Evolutionary conservation across 2,888 invertebrate genomes (phyloP), one percentile per base, ranked within the genome.

Genomic region (Acrocera orbiculus): DNA sequence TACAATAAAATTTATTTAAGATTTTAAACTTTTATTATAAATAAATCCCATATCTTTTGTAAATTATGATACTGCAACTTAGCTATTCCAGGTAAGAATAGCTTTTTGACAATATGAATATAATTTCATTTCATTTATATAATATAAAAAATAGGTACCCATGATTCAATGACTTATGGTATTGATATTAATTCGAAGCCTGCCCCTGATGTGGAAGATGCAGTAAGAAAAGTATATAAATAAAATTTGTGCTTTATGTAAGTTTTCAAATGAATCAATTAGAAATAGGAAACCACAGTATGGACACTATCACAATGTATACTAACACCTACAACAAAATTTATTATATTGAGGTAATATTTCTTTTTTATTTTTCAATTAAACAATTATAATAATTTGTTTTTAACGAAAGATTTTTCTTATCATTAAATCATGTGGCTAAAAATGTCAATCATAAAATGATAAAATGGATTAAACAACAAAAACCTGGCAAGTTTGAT

Each of bases 241-340:
- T 20, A 63, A 64, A 19, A 55, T 69, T 0, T 46, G 56, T 0
- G 63, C 67, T 1, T 58, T 89, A 27, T 45, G 76, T 4, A 43
- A 59, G 4, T 78, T 70, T 52, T 58, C 87, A 14, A 61, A 68
- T 23, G 50, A 62, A 13, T 64, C 72, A 8, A 47, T 75, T 22
- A 47, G 58, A n/a, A 55, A 60, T 1, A 60, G 81, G n/a, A 58
- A 66, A 2, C 57, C 64, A 0, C 61, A 66, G 14, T 59, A 61
- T 27, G 85, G 82, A 4, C 78, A 73, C 48, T 83, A 3, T 76
- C 78, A n/a, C 87, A 87, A 48, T 82, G 80, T 27, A 66, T 89
- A 10, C 55, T 87, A 11, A 87, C 87, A 0, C 86, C 76, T 0
- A 67, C 72, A 1, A 58, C 65, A 0, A 51, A 62, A 1, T 78